Base-by-base conservation (phyloP, 2,113 vertebrate species). In the Laticauda laticaudata region DNA sequence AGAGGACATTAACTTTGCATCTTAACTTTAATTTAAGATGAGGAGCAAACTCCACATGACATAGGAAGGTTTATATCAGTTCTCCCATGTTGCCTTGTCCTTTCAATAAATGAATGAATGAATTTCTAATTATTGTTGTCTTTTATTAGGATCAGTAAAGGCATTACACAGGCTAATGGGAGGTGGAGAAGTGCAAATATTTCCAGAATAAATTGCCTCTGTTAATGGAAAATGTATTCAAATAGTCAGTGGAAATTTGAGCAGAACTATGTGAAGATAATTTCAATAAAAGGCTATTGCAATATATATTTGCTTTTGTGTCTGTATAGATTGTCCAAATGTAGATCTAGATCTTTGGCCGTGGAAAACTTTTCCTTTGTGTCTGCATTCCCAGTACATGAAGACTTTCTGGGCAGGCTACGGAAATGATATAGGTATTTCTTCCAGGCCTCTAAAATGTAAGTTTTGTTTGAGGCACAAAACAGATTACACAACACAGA, bases 371-470 rank as follows among this genome's bases (percentile, higher is more conserved):
- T 90, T 93, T 59, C 34, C 34, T 20, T 75, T 81, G 15, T n/a
- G 0, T n/a, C 48, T 54, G 53, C 34, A 56, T 75, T 91, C 48
- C 34, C 23, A 87, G 34, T 53, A 20, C 45, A 64, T 9, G 48
- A 56, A 88, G 29, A 26, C 43, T 91, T 93, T 93, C 24, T 93
- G 29, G 86, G 14, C 56, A 55, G 34, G 48, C 88, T 64, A 85
- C 14, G 43, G 87, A 61, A 56, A 87, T 2, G 39, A 15, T 93
- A 54, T 20, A 81, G 61, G 24, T 21, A 45, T 64, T 61, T 23
- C 10, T 87, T 90, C 56, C 21, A 81, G 23, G 14, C 93, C 89
- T 53, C 48, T 90, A 0, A 0, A 90, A 85, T 57, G 51, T 87
- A 81, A 18, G 39, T 59, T 85, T 90, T 93, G 8, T 54, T 61